Evolutionary conservation across 1,140 invertebrate genomes (phyloP).

Genomic region (Parapsyche elsis): DNA sequence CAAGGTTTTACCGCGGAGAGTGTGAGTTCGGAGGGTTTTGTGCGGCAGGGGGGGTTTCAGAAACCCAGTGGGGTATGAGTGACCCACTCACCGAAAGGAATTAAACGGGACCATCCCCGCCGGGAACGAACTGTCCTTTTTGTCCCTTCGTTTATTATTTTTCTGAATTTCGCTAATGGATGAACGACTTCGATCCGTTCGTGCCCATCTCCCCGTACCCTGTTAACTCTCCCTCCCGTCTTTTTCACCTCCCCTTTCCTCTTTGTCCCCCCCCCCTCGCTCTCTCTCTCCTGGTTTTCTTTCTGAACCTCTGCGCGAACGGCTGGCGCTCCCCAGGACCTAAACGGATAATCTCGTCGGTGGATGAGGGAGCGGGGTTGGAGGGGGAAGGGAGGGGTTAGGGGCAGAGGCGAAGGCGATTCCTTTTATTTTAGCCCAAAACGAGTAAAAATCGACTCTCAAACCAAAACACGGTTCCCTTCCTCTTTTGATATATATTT

Average conservation of each 20-base stretch:
- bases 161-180: slow-evolving; percentile 57
- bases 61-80: neutral
- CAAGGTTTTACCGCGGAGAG: slow-evolving; percentile 42
- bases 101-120: slow-evolving; percentile 42
- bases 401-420: neutral
- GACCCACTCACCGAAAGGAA: slow-evolving; percentile 36
- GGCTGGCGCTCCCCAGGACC: neutral
- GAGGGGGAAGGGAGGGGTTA: neutral
- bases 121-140: slow-evolving; percentile 44
- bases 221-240: slow-evolving; percentile 46
- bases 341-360: slow-evolving; percentile 21
- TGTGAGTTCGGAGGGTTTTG: neutral
- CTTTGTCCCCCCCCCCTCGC: neutral
- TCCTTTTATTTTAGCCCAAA: neutral
- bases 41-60: neutral
- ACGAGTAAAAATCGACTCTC: no score
- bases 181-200: slow-evolving; percentile 56
- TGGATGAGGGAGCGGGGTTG: neutral
- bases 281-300: slow-evolving; percentile 10
- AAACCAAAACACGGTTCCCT: no score
- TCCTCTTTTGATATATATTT: no score
- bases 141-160: slow-evolving; percentile 57
- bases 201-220: slow-evolving; percentile 39
- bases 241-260: slow-evolving; percentile 52
- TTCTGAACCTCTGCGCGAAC: neutral